Evolutionary conservation across 2,113 vertebrate species (phyloP).

Genomic region (Esox niger): DNA sequence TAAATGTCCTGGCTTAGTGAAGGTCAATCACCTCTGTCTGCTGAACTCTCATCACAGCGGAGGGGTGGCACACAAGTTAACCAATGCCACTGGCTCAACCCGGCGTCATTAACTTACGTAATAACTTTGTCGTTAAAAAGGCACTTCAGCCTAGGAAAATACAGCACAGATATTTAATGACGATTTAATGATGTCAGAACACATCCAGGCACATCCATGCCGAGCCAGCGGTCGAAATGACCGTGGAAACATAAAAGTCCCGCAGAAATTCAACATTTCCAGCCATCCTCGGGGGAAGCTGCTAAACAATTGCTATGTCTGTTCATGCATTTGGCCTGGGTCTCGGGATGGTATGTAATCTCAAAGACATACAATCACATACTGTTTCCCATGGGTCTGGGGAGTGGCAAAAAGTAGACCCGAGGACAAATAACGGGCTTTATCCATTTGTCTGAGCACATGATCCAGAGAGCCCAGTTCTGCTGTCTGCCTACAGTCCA

Average conservation of each 20-base stretch:
- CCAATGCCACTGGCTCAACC: background rate
- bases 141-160: too few relatives aligned
- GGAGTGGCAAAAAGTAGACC: slow-evolving; percentile 3
- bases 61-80: background rate
- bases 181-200: too few relatives aligned
- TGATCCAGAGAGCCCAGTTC: slow-evolving; percentile 23
- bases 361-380: slow-evolving; percentile 12
- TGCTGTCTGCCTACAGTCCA: slow-evolving; percentile 6
- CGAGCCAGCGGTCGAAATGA: background rate
- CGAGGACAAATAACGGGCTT: slow-evolving; percentile 25
- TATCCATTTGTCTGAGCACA: slow-evolving; percentile 24
- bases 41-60: background rate
- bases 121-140: too few relatives aligned
- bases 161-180: too few relatives aligned
- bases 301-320: slow-evolving; percentile 12
- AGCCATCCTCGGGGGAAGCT: background rate
- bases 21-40: background rate
- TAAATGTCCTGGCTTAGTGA: background rate
- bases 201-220: too few relatives aligned
- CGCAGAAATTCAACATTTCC: background rate
- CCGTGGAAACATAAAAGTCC: background rate
- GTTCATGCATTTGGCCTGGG: slow-evolving; percentile 9
- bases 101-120: background rate
- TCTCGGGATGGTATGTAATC: slow-evolving; percentile 13
- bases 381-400: slow-evolving; percentile 1